phyloP scores from a whole-genome alignment of 2,797 vertebrate genomes.

The Rhinoraja longicauda region DNA sequence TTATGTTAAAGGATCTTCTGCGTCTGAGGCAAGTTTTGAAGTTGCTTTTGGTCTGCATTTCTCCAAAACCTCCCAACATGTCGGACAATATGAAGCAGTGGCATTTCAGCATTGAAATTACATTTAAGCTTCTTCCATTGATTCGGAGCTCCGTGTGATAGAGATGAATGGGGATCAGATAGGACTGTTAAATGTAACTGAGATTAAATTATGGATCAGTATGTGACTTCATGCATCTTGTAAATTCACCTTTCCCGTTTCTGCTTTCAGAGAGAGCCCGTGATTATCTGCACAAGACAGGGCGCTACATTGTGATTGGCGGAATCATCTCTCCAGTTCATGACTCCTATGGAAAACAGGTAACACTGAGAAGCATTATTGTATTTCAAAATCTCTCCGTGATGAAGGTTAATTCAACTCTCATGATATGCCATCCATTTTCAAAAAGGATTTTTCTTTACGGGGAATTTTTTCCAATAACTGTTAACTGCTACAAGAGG shows the following conservation, averaged over 20 bases:
- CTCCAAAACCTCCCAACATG: not conserved
- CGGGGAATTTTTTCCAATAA: not conserved
- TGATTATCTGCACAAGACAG: constrained; percentile 88
- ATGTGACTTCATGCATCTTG: not conserved
- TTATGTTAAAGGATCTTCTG: not conserved
- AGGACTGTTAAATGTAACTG: not conserved
- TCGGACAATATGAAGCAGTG: not conserved
- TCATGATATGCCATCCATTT: not conserved
- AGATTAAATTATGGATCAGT: not conserved
- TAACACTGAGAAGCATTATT: constrained; percentile 50
- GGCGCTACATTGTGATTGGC: constrained; percentile 92
- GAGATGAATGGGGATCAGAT: not conserved
- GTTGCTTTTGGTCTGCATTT: not conserved
- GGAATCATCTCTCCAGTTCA: constrained; percentile 96
- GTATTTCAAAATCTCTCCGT: not conserved
- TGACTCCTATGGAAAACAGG: constrained; percentile 92
- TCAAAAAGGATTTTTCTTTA: not conserved
- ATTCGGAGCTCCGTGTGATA: not conserved
- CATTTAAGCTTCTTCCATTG: not conserved
- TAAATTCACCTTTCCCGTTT: constrained; percentile 38
- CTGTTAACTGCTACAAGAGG: not conserved
- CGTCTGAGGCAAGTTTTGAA: not conserved
- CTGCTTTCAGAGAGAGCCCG: constrained; percentile 79
- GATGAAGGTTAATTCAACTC: not conserved
- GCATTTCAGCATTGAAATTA: not conserved